Evolutionary conservation across 2,113 vertebrate genomes (phyloP), one percentile per base, ranked within the genome.

Genomic region (Choloepus hoffmanni): DNA sequence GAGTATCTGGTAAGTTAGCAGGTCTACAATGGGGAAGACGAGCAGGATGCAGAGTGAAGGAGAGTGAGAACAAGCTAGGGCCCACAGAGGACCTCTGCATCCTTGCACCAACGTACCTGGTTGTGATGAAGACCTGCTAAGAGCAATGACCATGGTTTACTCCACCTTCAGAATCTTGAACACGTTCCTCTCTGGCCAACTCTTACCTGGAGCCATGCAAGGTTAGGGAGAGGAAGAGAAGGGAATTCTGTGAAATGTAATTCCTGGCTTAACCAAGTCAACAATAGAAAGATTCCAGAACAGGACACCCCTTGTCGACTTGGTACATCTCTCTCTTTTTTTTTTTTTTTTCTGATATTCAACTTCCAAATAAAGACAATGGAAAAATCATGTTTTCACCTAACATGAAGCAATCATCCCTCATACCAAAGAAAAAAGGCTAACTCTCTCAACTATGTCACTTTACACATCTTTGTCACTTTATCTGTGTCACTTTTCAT

Each of bases 321-420:
- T 58, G 84, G 13, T 55, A 16, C 2, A 67, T 81, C 36, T 88
- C 14, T 81, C 15, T 58, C 19, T 58, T 58, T 82, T 58, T 62
- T 12, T 65, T 26, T 65, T 14, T 92, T 81, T 48, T 48, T 68
- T 2, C 36, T 36, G 36, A 1, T 43, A 43, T 90, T 84, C 86
- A 83, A 67, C n/a, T 83, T 89, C 19, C 30, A 68, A 84, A 94
- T 55, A 94, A 83, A 36, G 45, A n/a, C 55, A 62, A 76, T 62
- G 26, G 11, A 28, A 50, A 82, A 68, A 67, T 45, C 36, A 43
- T 85, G 24, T 3, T 70, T 85, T 78, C 40, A 43, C 13, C 30
- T 89, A 45, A 28, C 16, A 60, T 33, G 10, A 43, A 67, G 53
- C 18, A 86, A 40, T n/a, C 48, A 19, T 67, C 14, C 30, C 91